phyloP scores from a whole-genome alignment of 2,113 vertebrate genomes.

The Grus americana region DNA sequence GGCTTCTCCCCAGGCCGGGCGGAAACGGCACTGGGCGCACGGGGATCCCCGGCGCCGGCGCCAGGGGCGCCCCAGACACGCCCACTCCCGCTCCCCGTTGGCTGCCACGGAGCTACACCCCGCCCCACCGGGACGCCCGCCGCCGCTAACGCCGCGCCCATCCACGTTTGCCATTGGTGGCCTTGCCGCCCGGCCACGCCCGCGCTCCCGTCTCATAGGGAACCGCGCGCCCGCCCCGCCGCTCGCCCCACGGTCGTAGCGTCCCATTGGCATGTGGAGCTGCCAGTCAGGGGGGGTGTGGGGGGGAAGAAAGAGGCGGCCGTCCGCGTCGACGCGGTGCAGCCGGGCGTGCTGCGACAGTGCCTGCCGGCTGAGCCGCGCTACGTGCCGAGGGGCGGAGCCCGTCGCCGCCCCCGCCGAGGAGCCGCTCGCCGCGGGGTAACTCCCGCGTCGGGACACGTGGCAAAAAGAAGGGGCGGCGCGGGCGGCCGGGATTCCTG shows the following conservation, averaged over 20 bases:
- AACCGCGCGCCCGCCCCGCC: neutral
- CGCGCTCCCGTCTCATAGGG: neutral
- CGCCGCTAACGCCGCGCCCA: neutral
- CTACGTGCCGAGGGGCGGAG: conserved; percentile 24
- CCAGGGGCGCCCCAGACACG: conserved; percentile 82
- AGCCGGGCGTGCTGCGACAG: neutral
- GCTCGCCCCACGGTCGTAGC: neutral
- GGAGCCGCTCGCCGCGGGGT: neutral
- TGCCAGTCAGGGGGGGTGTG: neutral
- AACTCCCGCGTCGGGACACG: conserved; percentile 36
- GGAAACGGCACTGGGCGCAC: conserved; percentile 91
- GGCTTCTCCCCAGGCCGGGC: conserved; percentile 86
- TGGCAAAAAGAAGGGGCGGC: conserved; percentile 13
- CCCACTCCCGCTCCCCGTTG: conserved; percentile 72
- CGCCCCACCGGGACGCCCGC: conserved; percentile 49
- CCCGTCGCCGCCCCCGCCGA: neutral
- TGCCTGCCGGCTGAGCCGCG: neutral
- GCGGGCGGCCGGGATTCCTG: neutral
- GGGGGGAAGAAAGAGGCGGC: neutral
- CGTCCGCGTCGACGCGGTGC: neutral
- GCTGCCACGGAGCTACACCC: conserved; percentile 20
- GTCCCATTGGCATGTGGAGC: neutral
- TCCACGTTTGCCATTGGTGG: neutral
- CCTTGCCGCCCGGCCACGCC: accelerated
- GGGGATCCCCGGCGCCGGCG: conserved; percentile 87